Base-by-base conservation (phyloP, 2,113 vertebrate species). In the Hydropotes inermis region DNA sequence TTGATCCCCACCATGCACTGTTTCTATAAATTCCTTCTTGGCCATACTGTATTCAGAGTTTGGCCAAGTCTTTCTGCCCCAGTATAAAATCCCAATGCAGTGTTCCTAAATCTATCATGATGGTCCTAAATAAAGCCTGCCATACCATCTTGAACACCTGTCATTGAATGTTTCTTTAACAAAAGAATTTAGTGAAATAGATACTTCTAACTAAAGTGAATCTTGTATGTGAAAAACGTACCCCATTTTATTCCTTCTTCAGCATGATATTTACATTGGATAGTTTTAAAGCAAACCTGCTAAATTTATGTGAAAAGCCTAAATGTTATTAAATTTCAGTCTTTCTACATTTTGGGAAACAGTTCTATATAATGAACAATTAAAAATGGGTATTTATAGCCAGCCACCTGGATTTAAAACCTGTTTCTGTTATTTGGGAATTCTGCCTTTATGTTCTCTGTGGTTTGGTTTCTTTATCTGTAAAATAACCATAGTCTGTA, bases 271-370 rank as follows among this genome's bases (percentile, higher is more conserved):
- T 86, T 86, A 70, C 67, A 33, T 94, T 94, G 52, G 70, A 55
- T 81, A 60, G 95, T 87, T 81, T 36, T 30, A 36, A 81, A 93
- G 33, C 23, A n/a, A 61, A 5, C n/a, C n/a, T 91, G 54, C 23
- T 86, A 74, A 70, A 57, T 84, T 89, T 36, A 45, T 60, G 33
- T 57, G 5, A 89, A 74, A 52, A 90, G 30, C n/a, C 19, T 92
- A 87, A 16, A 86, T 96, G 79, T 95, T 94, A 97, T 84, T 95
- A 67, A 83, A 87, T 50, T 58, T 89, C 36, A n/a, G 19, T 76
- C 33, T 89, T 30, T 92, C 17, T 94, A 30, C n/a, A 70, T 92
- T 78, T 89, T 43, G 23, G 28, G 60, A 74, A 85, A 47, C 43
- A 83, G 7, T 47, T 54, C 76, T 91, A 7, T 86, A 5, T 89